These are phyloP conservation scores for Aleiodes sp. DNA, from an alignment of 1,140 invertebrate species.

Conservation along the genomic window DNA sequence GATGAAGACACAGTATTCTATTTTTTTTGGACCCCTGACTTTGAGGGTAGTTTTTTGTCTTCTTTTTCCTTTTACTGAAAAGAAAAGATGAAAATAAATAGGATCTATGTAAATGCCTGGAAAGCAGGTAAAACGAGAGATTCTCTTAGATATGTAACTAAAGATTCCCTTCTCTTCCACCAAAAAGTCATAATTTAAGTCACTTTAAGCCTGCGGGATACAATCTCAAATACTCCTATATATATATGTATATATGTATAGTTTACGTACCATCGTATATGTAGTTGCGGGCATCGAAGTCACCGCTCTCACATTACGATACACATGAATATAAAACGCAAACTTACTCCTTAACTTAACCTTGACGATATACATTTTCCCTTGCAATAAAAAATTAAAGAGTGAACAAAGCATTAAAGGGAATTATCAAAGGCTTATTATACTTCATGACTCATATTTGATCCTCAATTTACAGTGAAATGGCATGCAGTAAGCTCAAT, in stretches of 20 bases:
- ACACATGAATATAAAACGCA: neutral
- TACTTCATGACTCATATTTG: no score
- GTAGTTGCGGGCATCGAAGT: slow-evolving; percentile 9
- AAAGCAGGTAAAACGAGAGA: neutral
- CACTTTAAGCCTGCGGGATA: slow-evolving; percentile 1
- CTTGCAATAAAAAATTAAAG: neutral
- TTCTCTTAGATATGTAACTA: neutral
- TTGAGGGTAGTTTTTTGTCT: neutral
- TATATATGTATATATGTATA: neutral
- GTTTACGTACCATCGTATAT: neutral
- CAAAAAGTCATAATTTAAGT: slow-evolving; percentile 8
- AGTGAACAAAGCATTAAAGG: no score
- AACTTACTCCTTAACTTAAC: neutral
- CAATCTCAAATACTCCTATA: neutral
- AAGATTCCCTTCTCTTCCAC: neutral
- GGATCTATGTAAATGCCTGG: neutral
- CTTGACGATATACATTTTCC: slow-evolving; percentile 3
- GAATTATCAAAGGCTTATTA: no score
- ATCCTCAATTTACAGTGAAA: no score
- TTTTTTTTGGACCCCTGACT: no score
- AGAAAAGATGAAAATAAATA: neutral
- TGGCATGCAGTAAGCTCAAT: no score
- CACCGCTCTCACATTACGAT: slow-evolving; percentile 4
- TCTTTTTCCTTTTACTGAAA: neutral
- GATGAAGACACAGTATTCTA: no score